Evolutionary conservation across 1,140 invertebrate genomes (phyloP), one percentile per base, ranked within the genome.

Genomic region (Formica selysi): DNA sequence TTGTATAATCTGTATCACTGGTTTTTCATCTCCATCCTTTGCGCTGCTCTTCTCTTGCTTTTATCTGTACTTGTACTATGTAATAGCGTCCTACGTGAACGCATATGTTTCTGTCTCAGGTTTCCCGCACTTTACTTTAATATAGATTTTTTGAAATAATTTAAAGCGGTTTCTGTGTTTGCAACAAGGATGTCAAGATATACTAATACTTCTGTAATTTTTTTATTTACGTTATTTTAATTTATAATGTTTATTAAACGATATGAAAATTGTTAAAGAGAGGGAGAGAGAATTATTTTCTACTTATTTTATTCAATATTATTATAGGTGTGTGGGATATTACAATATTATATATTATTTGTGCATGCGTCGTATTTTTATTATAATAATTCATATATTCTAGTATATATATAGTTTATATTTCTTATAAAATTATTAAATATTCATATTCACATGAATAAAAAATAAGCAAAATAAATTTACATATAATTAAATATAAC

Each of bases 1-100:
- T 81, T 81, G 48, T 71, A 81, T 38, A 81, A 81, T 59, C 67
- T 73, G 19, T 73, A 57, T 22, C 26, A n/a, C 6, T 2, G 8
- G 16, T 81, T 81, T 71, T 81, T 81, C 32, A 57, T 36, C 26
- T 51, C 29, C 29, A 13, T 54, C 13, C 73, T 54, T 68, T 71
- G 71, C 79, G 26, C 61, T 64, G 51, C 78, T 38, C 44, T 85
- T 29, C 29, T 32, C 76, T 51, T 16, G 48, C 4, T 51, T 62
- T 54, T 81, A 81, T 38, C 67, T 81, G 51, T 61, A 80, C 11
- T 10, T 80, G 67, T 80, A 71, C 65, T 81, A 44, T 44, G 16
- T 19, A 71, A 81, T 71, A 71, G 51, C 36, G 19, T 41, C 36
- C 36, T 59, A 54, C 19, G 3, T 29, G 36, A 70, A 11, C 51